These are phyloP conservation scores for Microplitis demolitor DNA, from an alignment of 1,140 invertebrate species.

Conservation along the genomic window DNA sequence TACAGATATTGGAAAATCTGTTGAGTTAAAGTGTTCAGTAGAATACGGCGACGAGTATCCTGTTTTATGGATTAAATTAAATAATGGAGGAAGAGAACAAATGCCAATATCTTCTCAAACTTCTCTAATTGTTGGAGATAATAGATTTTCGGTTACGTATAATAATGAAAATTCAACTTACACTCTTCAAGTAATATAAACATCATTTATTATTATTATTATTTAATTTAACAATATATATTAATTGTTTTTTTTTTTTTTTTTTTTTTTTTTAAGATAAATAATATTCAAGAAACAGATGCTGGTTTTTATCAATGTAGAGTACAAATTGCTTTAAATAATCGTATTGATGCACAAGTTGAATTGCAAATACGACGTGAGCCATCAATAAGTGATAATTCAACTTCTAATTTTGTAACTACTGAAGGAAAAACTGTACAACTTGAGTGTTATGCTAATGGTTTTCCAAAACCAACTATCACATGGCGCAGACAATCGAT, in stretches of 20 bases:
- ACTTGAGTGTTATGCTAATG: conserved; percentile 86
- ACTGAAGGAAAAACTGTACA: conserved; percentile 79
- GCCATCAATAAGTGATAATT: conserved; percentile 91
- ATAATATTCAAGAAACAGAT: conserved; percentile 93
- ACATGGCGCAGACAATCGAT: conserved; percentile 93
- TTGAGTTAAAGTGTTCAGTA: conserved; percentile 86
- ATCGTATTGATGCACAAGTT: conserved; percentile 81
- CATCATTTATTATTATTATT: too few species aligned
- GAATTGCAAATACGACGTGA: conserved; percentile 82
- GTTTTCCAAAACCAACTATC: conserved; percentile 80
- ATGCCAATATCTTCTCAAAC: conserved; percentile 80
- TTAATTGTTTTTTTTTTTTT: too few species aligned
- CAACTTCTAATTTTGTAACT: conserved; percentile 82
- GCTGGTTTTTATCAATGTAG: conserved; percentile 87
- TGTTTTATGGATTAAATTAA: conserved; percentile 79
- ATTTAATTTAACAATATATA: too few species aligned
- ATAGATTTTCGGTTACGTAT: conserved; percentile 80
- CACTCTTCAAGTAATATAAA: conserved; percentile 70
- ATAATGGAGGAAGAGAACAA: conserved; percentile 50
- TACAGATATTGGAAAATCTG: conserved; percentile 86
- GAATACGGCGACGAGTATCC: conserved; percentile 87
- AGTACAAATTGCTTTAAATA: conserved; percentile 78
- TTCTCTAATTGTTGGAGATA: conserved; percentile 82
- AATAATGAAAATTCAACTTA: conserved; percentile 80
- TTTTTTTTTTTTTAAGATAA: conserved; percentile 66